A percentile compares a stretch with the other conserved stretches of the same genome.
Evolutionary conservation across 2,888 invertebrate genomes (phyloP).

Genomic region (Lycaena phlaeas): DNA sequence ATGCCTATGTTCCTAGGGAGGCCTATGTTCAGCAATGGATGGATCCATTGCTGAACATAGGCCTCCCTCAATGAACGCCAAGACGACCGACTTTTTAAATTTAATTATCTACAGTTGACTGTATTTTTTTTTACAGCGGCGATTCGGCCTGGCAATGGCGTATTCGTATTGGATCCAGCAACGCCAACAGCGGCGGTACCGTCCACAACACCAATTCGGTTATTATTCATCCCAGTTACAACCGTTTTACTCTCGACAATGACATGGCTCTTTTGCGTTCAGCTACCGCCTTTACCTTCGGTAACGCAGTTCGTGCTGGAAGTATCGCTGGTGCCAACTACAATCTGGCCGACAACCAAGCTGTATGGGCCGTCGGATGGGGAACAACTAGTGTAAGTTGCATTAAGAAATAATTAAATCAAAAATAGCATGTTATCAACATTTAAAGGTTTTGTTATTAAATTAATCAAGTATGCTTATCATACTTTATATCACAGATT

Average conservation of each 20-base stretch:
- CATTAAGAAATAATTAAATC: no score
- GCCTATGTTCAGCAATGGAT: no score
- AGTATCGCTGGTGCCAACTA: no score
- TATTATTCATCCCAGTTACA: slow-evolving; percentile 37
- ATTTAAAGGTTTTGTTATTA: no score
- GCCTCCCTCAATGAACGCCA: no score
- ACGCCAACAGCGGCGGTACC: slow-evolving; percentile 31
- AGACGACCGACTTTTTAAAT: no score
- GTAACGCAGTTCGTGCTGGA: slow-evolving; percentile 24
- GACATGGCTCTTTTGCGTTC: slow-evolving; percentile 26
- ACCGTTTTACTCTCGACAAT: slow-evolving; percentile 24
- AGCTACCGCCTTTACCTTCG: slow-evolving; percentile 23
- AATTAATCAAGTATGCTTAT: no score
- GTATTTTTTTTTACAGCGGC: slow-evolving; percentile 23
- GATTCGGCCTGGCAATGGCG: slow-evolving; percentile 26
- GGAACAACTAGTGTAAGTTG: slow-evolving; percentile 25
- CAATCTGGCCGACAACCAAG: slow-evolving; percentile 31
- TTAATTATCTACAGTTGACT: slow-evolving; percentile 7
- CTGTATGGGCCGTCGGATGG: slow-evolving; percentile 52
- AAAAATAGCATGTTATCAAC: no score
- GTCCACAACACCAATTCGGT: slow-evolving; percentile 22
- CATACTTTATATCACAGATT: no score
- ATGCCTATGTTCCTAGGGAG: no score
- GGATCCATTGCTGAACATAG: no score
- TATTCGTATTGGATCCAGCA: slow-evolving; percentile 32